A percentile compares a stretch with the other conserved stretches of the same genome.
Evolutionary conservation across 2,797 vertebrate genomes (phyloP).

Genomic region (Delichon dasypus): DNA sequence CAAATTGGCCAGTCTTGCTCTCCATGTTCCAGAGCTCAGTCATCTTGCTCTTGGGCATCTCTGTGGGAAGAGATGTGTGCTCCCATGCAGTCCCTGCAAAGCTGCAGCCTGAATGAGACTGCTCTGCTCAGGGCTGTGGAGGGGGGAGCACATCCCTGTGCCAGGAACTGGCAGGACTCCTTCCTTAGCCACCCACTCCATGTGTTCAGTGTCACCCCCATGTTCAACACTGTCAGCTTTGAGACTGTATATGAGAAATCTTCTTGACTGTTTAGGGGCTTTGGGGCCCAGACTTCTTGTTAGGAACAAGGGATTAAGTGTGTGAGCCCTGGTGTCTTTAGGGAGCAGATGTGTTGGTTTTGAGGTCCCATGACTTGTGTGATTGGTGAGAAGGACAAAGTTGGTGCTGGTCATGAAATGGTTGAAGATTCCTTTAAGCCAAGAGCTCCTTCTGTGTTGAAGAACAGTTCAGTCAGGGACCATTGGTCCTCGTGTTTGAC

Average conservation of each 20-base stretch:
- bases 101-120: background rate
- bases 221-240: background rate
- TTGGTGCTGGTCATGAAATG: background rate
- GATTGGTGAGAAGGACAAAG: background rate
- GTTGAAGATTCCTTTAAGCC: background rate
- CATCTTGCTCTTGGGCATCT: background rate
- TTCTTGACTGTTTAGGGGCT: background rate
- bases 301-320: background rate
- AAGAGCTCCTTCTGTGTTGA: background rate
- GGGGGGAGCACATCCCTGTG: background rate
- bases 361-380: background rate
- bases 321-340: too few relatives aligned
- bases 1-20: background rate
- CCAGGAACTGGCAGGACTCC: background rate
- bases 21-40: background rate
- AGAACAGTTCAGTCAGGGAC: background rate
- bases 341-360: background rate
- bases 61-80: background rate
- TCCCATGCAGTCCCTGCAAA: background rate
- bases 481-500: background rate
- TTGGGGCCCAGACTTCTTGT: background rate
- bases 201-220: background rate
- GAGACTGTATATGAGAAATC: background rate
- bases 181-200: background rate
- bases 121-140: background rate